Evolutionary conservation across 2,113 vertebrate genomes (phyloP).

Genomic region (Leucopsar rothschildi): DNA sequence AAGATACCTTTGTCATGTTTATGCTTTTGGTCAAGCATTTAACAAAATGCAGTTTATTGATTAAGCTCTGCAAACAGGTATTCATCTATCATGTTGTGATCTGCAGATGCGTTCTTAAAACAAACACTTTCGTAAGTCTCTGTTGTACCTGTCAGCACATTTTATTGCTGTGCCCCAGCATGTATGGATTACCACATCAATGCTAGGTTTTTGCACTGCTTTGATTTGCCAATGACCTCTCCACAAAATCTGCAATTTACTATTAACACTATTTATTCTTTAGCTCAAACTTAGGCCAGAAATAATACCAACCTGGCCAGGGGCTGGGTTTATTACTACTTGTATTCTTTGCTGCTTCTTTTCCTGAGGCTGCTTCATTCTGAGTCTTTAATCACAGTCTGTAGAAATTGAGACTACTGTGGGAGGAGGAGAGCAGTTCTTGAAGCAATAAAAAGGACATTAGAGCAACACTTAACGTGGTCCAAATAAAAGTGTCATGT

Average conservation of each 20-base stretch:
- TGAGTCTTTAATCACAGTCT: not conserved
- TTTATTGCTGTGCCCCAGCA: not conserved
- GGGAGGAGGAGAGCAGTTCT: not conserved
- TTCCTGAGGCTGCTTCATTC: not conserved
- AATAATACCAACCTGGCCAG: not conserved
- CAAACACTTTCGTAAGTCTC: not conserved
- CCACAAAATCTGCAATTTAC: not conserved
- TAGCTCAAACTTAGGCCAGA: not conserved
- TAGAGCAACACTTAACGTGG: not conserved
- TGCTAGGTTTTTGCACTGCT: not conserved
- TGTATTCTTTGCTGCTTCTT: not conserved
- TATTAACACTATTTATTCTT: not conserved
- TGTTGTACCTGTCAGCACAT: not conserved
- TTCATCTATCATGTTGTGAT: not conserved
- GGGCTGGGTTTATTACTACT: not conserved
- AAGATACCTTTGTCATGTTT: not conserved
- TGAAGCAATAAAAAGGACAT: not conserved
- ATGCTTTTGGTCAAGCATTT: not conserved
- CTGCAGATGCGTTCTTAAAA: not conserved
- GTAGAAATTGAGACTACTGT: not conserved
- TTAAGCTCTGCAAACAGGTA: not conserved
- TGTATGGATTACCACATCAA: not conserved
- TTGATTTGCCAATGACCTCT: not conserved
- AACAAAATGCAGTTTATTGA: not conserved
- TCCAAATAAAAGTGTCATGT: not conserved